Percentiles rank a stretch among this genome's conserved stretches.
These are phyloP conservation scores for Nemopilema nomurai DNA, from an alignment of 30 jellyfish, hydroid and myxozoan genomes.

Conservation along the genomic window DNA sequence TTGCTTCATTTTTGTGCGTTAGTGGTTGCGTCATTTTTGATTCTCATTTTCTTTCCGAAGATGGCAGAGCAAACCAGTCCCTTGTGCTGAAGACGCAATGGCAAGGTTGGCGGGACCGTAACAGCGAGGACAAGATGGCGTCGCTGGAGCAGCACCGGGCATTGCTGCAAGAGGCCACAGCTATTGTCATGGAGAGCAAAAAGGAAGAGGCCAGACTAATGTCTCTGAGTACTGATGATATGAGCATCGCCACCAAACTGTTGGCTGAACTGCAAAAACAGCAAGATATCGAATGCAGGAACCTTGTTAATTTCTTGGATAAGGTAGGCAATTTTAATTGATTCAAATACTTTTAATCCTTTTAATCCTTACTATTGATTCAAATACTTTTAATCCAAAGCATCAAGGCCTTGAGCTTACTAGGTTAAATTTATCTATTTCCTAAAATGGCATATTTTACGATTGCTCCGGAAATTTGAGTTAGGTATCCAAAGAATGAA, in stretches of 20 bases:
- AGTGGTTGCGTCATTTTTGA: neutral
- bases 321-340: constrained; percentile 53
- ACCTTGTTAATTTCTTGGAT: constrained; percentile 47
- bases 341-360: too few species aligned
- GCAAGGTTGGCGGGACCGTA: constrained; percentile 77
- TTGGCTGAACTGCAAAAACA: constrained; percentile 67
- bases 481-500: too few species aligned
- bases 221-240: constrained; percentile 56
- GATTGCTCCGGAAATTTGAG: too few species aligned
- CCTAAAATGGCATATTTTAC: too few species aligned
- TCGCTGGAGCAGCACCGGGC: constrained; percentile 65
- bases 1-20: too few species aligned
- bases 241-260: constrained; percentile 47
- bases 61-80: constrained; percentile 82
- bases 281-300: constrained; percentile 75
- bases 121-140: constrained; percentile 56
- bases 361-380: too few species aligned
- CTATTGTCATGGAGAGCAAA: constrained; percentile 69
- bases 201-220: constrained; percentile 47
- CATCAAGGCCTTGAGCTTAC: too few species aligned
- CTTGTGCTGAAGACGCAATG: constrained; percentile 80
- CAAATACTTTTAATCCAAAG: too few species aligned
- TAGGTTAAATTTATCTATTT: too few species aligned
- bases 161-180: constrained; percentile 81
- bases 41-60: constrained; percentile 15